Evolutionary conservation across 2,888 invertebrate species (phyloP), one percentile per base, ranked within the genome.

Genomic region (Trypoxylon attenuatum): DNA sequence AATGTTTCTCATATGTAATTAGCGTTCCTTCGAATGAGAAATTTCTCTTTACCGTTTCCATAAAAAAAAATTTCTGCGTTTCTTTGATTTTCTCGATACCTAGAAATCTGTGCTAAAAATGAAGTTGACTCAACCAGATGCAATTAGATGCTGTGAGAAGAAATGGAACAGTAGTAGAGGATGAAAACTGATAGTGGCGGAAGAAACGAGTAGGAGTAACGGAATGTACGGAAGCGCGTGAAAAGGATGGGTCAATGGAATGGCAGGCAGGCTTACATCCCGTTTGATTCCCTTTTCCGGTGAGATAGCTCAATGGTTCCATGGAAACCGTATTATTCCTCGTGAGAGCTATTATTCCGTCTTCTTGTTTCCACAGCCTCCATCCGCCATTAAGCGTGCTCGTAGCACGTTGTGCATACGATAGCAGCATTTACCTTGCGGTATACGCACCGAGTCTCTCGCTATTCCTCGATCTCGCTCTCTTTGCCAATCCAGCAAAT

Each of bases 391-490:
- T 60, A 60, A 43, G 60, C 60, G 60, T 47, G 62, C 22, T 23
- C 29, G n/a, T 23, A 47, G 13, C 42, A 42, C 50, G 50, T 45
- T 38, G 21, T 54, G 64, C 64, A 64, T 64, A 64, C 64, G 61
- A 45, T 45, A 54, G 10, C 19, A 21, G 43, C 19, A 16, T n/a
- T 43, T 43, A 43, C 10, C 10, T 19, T n/a, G 8, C n/a, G 33
- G 33, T 33, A 5, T 13, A 33, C 33, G 33, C 33, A 33, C 33
- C 2, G 2, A 33, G 3, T 13, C 33, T 13, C 0, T 2, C 5
- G 1, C 33, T 4, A 6, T 33, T 33, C n/a, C 33, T 6, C 33
- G 13, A 10, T 33, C 33, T 33, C 33, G 33, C 13, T 10, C 33
- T 8, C 13, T 33, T 33, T 33, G 13, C 13, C 33, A 13, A n/a